Conservation (phyloP, 1,140 invertebrate species). For the Manduca sexta region DNA sequence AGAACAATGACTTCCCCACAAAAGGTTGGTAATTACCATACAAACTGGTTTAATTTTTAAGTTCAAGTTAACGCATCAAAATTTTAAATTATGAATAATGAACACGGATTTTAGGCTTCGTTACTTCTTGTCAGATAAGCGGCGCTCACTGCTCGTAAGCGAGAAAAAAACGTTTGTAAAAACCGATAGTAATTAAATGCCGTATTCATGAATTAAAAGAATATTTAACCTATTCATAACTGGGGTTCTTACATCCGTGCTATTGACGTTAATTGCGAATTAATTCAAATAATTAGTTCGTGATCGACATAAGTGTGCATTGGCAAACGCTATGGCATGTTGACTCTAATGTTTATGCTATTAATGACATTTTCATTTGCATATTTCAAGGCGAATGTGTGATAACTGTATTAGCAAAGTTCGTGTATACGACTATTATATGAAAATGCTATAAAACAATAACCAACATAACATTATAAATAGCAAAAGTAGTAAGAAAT, state of each 20-base stretch:
- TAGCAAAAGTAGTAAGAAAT: too few relatives aligned
- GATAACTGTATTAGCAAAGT: too few relatives aligned
- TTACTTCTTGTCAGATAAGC: conserved; percentile 57
- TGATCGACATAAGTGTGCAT: not conserved
- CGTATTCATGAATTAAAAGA: not conserved
- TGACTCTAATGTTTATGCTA: too few relatives aligned
- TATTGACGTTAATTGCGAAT: conserved; percentile 12
- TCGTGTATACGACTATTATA: too few relatives aligned
- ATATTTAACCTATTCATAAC: conserved; percentile 5
- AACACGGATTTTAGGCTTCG: conserved; percentile 60
- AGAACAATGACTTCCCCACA: conserved; percentile 45
- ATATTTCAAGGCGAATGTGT: too few relatives aligned
- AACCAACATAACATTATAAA: too few relatives aligned
- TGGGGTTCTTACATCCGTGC: conserved; percentile 1
- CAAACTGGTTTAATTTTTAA: conserved; percentile 49
- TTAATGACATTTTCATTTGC: too few relatives aligned
- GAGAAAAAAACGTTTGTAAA: conserved; percentile 36
- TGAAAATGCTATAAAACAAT: too few relatives aligned
- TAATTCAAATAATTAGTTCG: conserved; percentile 12
- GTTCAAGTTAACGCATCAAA: conserved; percentile 39
- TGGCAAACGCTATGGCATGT: not conserved
- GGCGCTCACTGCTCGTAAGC: conserved; percentile 37
- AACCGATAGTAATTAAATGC: conserved; percentile 36
- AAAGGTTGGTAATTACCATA: conserved; percentile 53
- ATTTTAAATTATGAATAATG: conserved; percentile 58